phyloP scores from a whole-genome alignment of 2,797 vertebrate species.

The Streptopelia turtur region DNA sequence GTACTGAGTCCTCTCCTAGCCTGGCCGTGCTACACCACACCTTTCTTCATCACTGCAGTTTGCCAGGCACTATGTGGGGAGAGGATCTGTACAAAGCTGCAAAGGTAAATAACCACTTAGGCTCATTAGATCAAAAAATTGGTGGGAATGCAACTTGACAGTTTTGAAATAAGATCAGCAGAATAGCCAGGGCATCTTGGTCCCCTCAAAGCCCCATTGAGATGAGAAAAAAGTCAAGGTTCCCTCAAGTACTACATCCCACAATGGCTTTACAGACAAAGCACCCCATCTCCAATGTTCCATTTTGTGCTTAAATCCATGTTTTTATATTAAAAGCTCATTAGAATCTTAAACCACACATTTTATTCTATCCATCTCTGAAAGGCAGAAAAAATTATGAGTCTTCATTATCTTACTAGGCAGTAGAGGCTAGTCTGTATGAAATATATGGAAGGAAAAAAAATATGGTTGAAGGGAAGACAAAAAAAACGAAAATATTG shows the following conservation, averaged over 20 bases:
- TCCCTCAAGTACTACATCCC: neutral
- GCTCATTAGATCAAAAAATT: neutral
- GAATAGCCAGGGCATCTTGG: neutral
- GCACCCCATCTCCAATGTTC: neutral
- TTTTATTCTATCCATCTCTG: neutral
- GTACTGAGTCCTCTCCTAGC: neutral
- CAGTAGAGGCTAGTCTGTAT: neutral
- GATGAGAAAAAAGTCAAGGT: neutral
- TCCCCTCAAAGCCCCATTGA: neutral
- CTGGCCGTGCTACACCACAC: rapidly evolving
- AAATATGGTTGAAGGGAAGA: neutral
- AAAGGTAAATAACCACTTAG: neutral
- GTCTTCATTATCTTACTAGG: neutral
- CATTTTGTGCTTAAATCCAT: neutral
- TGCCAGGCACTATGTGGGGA: neutral
- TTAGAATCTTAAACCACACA: neutral
- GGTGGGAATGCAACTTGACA: neutral
- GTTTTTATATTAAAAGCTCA: neutral
- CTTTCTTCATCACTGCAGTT: neutral
- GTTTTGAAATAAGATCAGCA: neutral
- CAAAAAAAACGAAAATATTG: neutral
- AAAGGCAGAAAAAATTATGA: neutral
- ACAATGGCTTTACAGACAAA: neutral
- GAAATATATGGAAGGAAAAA: neutral
- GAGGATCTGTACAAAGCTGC: neutral